Conservation (phyloP, 2,797 vertebrate species). For the Sebastolobus altivelis region DNA sequence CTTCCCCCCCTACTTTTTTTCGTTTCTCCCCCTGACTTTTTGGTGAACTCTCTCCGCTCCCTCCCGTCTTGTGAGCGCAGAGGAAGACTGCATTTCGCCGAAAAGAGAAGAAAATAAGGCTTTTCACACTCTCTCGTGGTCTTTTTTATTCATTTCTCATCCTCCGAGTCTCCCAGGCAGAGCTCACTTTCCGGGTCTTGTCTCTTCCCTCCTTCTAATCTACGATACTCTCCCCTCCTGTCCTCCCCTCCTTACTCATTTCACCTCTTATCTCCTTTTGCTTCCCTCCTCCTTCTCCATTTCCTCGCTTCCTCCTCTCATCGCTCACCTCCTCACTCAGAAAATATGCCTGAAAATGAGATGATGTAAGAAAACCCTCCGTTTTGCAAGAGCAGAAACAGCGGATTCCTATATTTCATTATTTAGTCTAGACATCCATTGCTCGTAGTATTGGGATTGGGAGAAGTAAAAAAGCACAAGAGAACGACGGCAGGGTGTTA, state of each 20-base stretch:
- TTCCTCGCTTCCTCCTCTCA: conserved; percentile 18
- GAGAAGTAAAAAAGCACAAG: conserved; percentile 15
- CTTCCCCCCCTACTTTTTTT: conserved; percentile 42
- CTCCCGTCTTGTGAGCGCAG: background rate
- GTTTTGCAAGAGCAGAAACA: conserved; percentile 54
- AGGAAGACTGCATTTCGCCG: conserved; percentile 5
- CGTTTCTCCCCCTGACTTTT: conserved; percentile 70
- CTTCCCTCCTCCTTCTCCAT: background rate
- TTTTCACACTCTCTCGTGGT: conserved; percentile 30
- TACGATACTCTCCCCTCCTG: conserved; percentile 16
- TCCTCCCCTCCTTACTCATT: conserved; percentile 16
- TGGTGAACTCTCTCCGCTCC: conserved; percentile 73
- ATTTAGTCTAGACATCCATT: conserved; percentile 1
- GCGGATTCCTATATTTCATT: conserved; percentile 9
- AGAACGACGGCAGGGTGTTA: background rate
- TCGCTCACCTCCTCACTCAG: conserved; percentile 6
- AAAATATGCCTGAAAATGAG: conserved; percentile 41
- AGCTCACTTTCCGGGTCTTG: conserved; percentile 33
- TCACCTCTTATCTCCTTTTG: conserved; percentile 23
- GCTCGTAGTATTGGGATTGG: conserved; percentile 9
- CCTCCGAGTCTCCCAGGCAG: conserved; percentile 13
- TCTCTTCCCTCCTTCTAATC: conserved; percentile 43
- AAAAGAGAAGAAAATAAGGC: conserved; percentile 1
- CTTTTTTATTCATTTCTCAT: conserved; percentile 39
- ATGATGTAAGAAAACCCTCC: conserved; percentile 60